Percentiles rank a stretch among this genome's conserved stretches.
phyloP scores from a whole-genome alignment of 2,797 vertebrate species.

The Dendrocincla tyrannina region DNA sequence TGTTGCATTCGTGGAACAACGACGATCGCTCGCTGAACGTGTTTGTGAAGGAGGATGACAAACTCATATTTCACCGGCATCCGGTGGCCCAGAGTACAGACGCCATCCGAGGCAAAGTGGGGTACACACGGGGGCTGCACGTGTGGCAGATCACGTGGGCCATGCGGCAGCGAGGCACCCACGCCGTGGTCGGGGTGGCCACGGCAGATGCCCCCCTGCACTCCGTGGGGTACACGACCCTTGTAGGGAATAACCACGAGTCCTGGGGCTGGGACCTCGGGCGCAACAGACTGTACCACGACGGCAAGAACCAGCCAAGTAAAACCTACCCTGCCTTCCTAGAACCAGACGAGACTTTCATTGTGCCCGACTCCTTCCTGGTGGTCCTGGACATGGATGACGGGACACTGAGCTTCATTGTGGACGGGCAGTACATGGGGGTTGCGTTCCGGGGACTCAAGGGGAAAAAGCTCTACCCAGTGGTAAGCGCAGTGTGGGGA shows the following conservation, averaged over 20 bases:
- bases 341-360: conserved; percentile 93
- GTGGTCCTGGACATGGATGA: conserved; percentile 99
- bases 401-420: conserved; percentile 94
- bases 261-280: conserved; percentile 99
- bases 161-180: conserved; percentile 94
- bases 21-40: conserved; percentile 96
- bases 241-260: conserved; percentile 92
- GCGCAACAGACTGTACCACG: conserved; percentile 94
- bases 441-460: conserved; percentile 96
- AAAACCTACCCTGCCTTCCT: conserved; percentile 93
- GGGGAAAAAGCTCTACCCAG: conserved; percentile 94
- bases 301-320: conserved; percentile 94
- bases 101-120: conserved; percentile 91
- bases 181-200: conserved; percentile 94
- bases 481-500: conserved; percentile 98
- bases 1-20: conserved; percentile 95
- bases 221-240: conserved; percentile 94
- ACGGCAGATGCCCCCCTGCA: conserved; percentile 91
- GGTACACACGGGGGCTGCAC: conserved; percentile 95
- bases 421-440: conserved; percentile 97
- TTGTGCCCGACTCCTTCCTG: conserved; percentile 95
- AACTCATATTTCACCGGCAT: conserved; percentile 95
- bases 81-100: conserved; percentile 99
- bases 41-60: conserved; percentile 98
- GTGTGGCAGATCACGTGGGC: conserved; percentile 99